These are phyloP conservation scores for Oreocharis arfaki DNA, from an alignment of 2,113 vertebrate genomes.

Conservation along the genomic window DNA sequence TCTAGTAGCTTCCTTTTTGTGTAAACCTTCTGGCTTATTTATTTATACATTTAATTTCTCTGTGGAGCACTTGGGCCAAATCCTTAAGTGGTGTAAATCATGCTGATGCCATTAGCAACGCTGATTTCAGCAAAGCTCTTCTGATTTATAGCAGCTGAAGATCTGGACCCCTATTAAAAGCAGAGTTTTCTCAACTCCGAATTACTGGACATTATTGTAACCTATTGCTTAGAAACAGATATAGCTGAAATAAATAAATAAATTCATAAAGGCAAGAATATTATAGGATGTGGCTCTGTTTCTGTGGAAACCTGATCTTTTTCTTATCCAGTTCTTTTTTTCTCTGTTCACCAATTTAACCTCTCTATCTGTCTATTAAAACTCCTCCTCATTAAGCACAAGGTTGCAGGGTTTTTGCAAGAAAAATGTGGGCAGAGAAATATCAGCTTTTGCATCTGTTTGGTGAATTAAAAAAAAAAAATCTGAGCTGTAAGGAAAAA, in stretches of 20 bases:
- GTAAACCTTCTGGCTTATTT: neutral
- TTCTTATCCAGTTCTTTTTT: slow-evolving; percentile 46
- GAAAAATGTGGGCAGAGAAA: slow-evolving; percentile 50
- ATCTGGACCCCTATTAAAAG: neutral
- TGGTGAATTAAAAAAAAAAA: neutral
- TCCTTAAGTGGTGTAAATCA: neutral
- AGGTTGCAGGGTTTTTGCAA: slow-evolving; percentile 46
- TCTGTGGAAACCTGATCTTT: slow-evolving; percentile 60
- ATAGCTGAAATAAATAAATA: slow-evolving; percentile 30
- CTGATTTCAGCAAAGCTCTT: neutral
- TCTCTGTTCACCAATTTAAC: slow-evolving; percentile 56
- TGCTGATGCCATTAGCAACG: neutral
- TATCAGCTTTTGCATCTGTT: slow-evolving; percentile 48
- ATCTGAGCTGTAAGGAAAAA: neutral
- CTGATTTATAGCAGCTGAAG: neutral
- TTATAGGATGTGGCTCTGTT: slow-evolving; percentile 57
- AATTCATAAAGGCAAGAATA: slow-evolving; percentile 21
- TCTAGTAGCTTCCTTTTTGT: neutral
- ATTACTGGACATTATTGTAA: neutral
- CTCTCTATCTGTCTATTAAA: slow-evolving; percentile 57
- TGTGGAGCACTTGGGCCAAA: neutral
- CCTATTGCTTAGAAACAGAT: neutral
- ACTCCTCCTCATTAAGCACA: slow-evolving; percentile 59
- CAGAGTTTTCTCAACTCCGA: neutral
- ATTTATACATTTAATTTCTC: neutral